Base-by-base conservation (phyloP, 2,888 invertebrate genomes). In the Alsophila aescularia region DNA sequence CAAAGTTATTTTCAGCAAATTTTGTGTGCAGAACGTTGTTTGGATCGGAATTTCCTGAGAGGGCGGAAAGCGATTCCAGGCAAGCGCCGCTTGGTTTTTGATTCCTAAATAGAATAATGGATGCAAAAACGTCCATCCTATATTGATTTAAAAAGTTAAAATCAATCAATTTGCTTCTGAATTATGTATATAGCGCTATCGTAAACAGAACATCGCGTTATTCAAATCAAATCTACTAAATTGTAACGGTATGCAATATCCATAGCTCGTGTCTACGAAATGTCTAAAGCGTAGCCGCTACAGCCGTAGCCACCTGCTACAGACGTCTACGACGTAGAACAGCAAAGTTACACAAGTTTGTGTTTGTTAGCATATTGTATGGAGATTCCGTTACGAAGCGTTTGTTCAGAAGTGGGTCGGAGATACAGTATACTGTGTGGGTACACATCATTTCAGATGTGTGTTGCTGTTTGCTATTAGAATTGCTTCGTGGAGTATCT, bases 261-360 rank as follows among this genome's bases (percentile, higher is more conserved):
- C 44, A 39, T 40, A 39, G 52, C 36, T 8, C 18, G n/a, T n/a
- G n/a, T n/a, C n/a, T n/a, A n/a, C n/a, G n/a, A n/a, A n/a, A 37
- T 31, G 24, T 31, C 43, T 39, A 39, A 12, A 7, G 1, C 21
- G 43, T 36, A 42, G 42, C 29, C 16, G 40, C 35, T 45, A 41
- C 45, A 16, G n/a, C 10, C 55, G 58, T 59, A 57, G 52, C 32
- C 59, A 50, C 42, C 52, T 49, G 54, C 57, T 59, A 60, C 62
- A 48, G 51, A 41, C 36, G 32, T 47, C 61, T 60, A 58, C 62
- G 45, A 13, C 36, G 45, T 45, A 36, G 45, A 40, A 13, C 24
- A 45, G 16, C 52, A 40, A 44, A 45, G 35, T 40, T 52, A 45
- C 35, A 45, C 45, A 24, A 47, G 44, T 47, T 18, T 52, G 4